Base-by-base conservation (phyloP, 2,888 invertebrate genomes). In the Brenthis ino region DNA sequence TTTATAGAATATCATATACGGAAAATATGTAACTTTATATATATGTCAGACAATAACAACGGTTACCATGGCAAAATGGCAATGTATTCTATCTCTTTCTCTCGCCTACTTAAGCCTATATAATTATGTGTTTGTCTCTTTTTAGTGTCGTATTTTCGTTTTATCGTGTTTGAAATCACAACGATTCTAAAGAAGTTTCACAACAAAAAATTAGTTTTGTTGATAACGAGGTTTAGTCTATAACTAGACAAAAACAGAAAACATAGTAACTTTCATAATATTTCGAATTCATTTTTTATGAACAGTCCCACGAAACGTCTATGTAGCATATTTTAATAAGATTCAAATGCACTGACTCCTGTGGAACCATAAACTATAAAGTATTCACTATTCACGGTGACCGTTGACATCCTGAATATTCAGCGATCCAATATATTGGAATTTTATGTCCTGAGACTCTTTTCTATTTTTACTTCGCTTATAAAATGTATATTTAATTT, bases 331-430 rank as follows among this genome's bases (percentile, higher is more conserved):
- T 43, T 50, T 58, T 60, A 28, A 11, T 48, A n/a, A 60, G 48
- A 28, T 28, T 28, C 48, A n/a, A 24, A n/a, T 28, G 28, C 5
- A 58, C 14, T 20, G n/a, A 50, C 24, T 48, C 28, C 8, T 57
- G 16, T 16, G 37, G 43, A 6, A n/a, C 14, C 50, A 64, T 67
- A 64, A 6, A n/a, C 14, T 43, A 64, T 67, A 64, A 71, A 71
- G 58, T 47, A 69, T 69, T 64, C 66, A 69, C 47, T 47, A 69
- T 69, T 67, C 66, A 69, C 47, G 20, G 33, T 64, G 66, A 57
- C 69, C 69, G 55, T 66, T 64, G 60, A 67, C 67, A 16, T 53
- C 28, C 67, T 65, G 57, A 69, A 72, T 72, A 69, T 69, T 72
- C 67, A 69, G 33, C 33, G 56, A 37, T 60, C n/a, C 63, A 33